Evolutionary conservation across 2,113 vertebrate species (phyloP), one percentile per base, ranked within the genome.

Genomic region (Callithrix jacchus): DNA sequence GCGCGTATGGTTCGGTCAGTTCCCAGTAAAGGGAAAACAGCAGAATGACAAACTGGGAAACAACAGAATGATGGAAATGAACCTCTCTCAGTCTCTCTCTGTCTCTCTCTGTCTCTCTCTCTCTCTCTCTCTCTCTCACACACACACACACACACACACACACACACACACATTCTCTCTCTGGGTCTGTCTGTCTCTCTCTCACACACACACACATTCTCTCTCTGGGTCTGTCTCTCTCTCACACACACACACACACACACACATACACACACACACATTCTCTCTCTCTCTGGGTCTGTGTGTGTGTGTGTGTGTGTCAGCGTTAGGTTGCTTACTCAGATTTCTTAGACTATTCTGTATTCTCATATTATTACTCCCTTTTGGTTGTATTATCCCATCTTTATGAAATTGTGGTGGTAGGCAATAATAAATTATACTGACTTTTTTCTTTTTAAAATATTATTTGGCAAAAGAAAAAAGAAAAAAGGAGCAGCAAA

Each of bases 171-270:
- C 42, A 42, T 42, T 42, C 42, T 42, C n/a, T n/a, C n/a, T n/a
- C n/a, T n/a, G n/a, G n/a, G n/a, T 0, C 6, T 8, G 1, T 21
- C 20, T 0, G 18, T 8, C 6, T 6, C 20, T 25, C 56, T 4
- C 58, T 11, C 10, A n/a, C n/a, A n/a, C n/a, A n/a, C n/a, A n/a
- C n/a, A n/a, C n/a, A n/a, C n/a, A n/a, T n/a, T 16, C 12, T 16
- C 14, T 68, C 1, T 68, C n/a, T n/a, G n/a, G n/a, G n/a, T 12
- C 58, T 5, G 25, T 13, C 11, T 16, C 13, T 16, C 13, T 66
- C 0, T 66, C 5, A 0, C 52, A 8, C 18, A 42, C 42, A 42
- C 42, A 42, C 42, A 42, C 42, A 42, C 42, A 42, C 42, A 42
- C 42, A 42, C 42, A 42, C 42, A 42, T 6, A 42, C 42, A 42